Conservation (phyloP, 2,113 vertebrate species). For the Hippoglossus stenolepis region DNA sequence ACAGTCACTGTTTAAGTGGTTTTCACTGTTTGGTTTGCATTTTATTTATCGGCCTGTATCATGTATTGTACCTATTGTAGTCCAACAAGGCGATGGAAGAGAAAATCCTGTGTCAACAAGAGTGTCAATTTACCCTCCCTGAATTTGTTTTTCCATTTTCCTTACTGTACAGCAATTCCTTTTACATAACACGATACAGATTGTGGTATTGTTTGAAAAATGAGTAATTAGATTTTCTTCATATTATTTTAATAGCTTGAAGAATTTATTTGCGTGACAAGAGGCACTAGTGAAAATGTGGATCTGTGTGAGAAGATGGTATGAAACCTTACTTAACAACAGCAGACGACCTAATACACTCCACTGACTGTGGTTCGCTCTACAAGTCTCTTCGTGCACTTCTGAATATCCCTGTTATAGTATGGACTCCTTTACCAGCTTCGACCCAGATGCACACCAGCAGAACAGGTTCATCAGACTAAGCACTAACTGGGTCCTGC, state of each 20-base stretch:
- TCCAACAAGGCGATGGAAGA: not conserved
- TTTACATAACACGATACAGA: conserved; percentile 1
- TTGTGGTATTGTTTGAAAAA: conserved; percentile 21
- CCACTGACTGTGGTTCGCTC: not conserved
- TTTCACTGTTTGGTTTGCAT: no score
- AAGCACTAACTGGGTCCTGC: conserved; percentile 5
- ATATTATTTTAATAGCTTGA: not conserved
- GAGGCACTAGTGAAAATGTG: not conserved
- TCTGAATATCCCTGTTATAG: not conserved
- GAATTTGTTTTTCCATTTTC: no score
- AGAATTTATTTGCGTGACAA: not conserved
- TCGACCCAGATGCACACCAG: conserved; percentile 30
- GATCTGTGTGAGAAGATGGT: not conserved
- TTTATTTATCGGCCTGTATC: no score
- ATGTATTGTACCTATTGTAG: not conserved
- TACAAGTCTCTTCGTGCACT: not conserved
- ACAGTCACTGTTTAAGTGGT: no score
- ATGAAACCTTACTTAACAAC: not conserved
- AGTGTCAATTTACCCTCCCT: conserved; percentile 4
- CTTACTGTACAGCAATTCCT: conserved; percentile 19
- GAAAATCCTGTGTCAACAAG: not conserved
- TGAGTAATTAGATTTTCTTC: not conserved
- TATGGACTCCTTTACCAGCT: not conserved
- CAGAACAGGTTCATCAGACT: conserved; percentile 39
- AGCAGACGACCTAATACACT: not conserved